phyloP scores from a whole-genome alignment of 2,888 invertebrate species.

The Oligia latruncula region DNA sequence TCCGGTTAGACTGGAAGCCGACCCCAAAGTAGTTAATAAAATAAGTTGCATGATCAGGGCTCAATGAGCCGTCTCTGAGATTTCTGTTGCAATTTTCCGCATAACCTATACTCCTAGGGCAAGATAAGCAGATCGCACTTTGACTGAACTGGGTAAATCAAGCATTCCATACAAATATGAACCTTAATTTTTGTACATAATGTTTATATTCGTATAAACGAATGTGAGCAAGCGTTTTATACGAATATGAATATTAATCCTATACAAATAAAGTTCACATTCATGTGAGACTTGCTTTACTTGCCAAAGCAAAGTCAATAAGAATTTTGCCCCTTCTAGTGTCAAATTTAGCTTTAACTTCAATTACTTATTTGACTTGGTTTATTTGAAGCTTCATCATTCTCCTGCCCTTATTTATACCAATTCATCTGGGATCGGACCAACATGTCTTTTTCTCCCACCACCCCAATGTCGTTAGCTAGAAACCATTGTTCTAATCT shows the following conservation, averaged over 20 bases:
- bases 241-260: neutral
- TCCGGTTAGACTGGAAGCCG: no score
- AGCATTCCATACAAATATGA: neutral
- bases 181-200: neutral
- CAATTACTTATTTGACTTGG: neutral
- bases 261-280: neutral
- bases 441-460: neutral
- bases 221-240: neutral
- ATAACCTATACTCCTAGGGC: neutral
- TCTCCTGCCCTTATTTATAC: neutral
- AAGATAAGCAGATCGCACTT: neutral
- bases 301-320: neutral
- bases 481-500: no score
- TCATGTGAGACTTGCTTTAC: neutral
- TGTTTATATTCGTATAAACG: no score
- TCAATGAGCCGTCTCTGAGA: neutral
- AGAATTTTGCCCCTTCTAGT: neutral
- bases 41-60: neutral
- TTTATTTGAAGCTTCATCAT: neutral
- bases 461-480: no score
- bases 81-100: conserved; percentile 1
- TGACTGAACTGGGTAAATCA: neutral
- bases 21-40: neutral
- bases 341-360: neutral
- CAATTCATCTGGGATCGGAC: neutral